phyloP scores from a whole-genome alignment of 2,888 invertebrate species.

The Brenthis daphne region DNA sequence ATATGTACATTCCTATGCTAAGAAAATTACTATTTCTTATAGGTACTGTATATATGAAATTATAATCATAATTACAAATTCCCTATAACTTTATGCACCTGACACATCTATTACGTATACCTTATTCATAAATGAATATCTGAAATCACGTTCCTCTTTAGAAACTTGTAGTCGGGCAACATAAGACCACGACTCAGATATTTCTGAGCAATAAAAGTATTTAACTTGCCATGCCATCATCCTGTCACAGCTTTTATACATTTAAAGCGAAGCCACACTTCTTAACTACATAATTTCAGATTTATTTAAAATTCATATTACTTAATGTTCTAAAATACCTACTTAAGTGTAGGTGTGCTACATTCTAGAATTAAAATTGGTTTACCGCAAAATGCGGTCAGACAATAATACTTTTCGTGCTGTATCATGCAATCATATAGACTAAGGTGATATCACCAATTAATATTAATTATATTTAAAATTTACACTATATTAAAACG shows the following conservation, averaged over 20 bases:
- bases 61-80: no score
- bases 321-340: slow-evolving; percentile 14
- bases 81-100: no score
- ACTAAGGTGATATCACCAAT: no score
- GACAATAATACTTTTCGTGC: slow-evolving; percentile 24
- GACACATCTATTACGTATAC: no score
- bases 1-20: no score
- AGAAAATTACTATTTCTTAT: no score
- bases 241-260: slow-evolving; percentile 40
- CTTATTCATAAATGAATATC: slow-evolving; percentile 8
- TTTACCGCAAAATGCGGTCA: slow-evolving; percentile 32
- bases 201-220: slow-evolving; percentile 38
- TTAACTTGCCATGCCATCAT: slow-evolving; percentile 45
- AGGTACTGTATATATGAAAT: no score
- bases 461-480: neutral
- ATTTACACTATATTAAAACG: neutral
- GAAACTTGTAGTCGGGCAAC: slow-evolving; percentile 38
- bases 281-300: slow-evolving; percentile 14
- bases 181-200: slow-evolving; percentile 37
- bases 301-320: slow-evolving; percentile 14
- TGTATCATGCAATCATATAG: slow-evolving; percentile 18
- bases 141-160: slow-evolving; percentile 40
- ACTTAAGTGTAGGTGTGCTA: slow-evolving; percentile 10
- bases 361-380: slow-evolving; percentile 21
- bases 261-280: slow-evolving; percentile 33